These are phyloP conservation scores for Caloenas nicobarica DNA, from an alignment of 2,113 vertebrate genomes.

Conservation along the genomic window DNA sequence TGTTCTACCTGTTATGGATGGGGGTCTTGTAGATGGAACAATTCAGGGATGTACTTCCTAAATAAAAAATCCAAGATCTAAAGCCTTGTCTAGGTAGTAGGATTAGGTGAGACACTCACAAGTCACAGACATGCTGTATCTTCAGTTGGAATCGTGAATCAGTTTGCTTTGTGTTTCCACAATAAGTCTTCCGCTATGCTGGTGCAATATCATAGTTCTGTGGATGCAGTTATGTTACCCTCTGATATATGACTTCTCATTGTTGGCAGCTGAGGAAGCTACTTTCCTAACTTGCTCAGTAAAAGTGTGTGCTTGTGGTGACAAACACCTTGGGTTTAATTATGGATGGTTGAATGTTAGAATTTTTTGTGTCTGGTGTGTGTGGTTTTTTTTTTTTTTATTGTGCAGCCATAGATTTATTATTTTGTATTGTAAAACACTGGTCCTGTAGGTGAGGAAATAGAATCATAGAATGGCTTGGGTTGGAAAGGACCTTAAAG, in stretches of 20 bases:
- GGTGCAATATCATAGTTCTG: background rate
- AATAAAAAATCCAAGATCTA: background rate
- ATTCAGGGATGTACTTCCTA: background rate
- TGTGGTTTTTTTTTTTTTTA: background rate
- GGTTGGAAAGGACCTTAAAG: no score
- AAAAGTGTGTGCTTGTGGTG: background rate
- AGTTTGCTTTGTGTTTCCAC: background rate
- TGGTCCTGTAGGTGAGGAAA: background rate
- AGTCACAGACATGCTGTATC: background rate
- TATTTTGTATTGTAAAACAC: background rate
- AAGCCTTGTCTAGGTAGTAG: background rate
- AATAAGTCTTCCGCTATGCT: background rate
- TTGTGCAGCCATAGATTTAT: background rate
- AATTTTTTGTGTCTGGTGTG: background rate
- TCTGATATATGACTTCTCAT: background rate
- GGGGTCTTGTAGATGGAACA: background rate
- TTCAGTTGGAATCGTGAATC: background rate
- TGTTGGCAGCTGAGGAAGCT: background rate
- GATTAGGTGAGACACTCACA: background rate
- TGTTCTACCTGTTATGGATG: background rate
- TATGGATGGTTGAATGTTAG: background rate
- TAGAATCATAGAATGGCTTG: no score
- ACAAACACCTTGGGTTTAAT: background rate
- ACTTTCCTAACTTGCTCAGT: background rate
- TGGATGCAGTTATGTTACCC: background rate